phyloP scores from a whole-genome alignment of 2,888 invertebrate species.

The Drosophila barbarae region DNA sequence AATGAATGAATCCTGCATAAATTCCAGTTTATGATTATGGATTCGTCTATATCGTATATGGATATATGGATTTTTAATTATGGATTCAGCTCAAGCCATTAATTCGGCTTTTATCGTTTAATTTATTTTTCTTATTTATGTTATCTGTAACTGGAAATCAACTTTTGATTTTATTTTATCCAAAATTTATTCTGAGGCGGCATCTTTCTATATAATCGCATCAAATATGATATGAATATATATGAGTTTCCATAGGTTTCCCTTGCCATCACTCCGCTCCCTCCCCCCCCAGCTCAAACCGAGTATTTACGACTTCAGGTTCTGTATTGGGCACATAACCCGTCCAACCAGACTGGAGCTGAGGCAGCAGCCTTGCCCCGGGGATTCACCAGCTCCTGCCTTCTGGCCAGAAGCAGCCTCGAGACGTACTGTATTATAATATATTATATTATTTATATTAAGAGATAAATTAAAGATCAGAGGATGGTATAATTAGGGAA shows the following conservation, averaged over 20 bases:
- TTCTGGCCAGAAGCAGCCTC: too few relatives aligned
- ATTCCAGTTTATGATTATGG: background rate
- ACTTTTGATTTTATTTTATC: background rate
- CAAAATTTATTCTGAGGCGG: slow-evolving; percentile 5
- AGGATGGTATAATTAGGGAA: background rate
- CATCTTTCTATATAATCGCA: background rate
- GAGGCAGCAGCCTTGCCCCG: slow-evolving; percentile 17
- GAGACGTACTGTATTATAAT: too few relatives aligned
- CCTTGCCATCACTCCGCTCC: background rate
- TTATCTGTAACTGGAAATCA: slow-evolving; percentile 9
- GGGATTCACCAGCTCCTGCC: slow-evolving; percentile 13
- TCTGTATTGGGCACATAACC: slow-evolving; percentile 30
- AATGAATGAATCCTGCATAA: background rate
- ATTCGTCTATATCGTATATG: background rate
- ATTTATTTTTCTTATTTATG: background rate
- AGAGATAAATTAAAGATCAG: background rate
- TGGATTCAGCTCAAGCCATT: slow-evolving; percentile 3
- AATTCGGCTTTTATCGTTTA: background rate
- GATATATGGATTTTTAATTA: background rate
- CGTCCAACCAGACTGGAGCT: slow-evolving; percentile 31
- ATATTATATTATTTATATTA: too few relatives aligned
- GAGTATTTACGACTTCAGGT: slow-evolving; percentile 37
- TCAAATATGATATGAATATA: background rate
- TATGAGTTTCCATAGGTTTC: slow-evolving; percentile 1
- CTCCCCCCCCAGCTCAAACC: background rate